These are phyloP conservation scores for Patagioenas fasciata DNA, from an alignment of 2,113 vertebrate genomes.

Conservation along the genomic window DNA sequence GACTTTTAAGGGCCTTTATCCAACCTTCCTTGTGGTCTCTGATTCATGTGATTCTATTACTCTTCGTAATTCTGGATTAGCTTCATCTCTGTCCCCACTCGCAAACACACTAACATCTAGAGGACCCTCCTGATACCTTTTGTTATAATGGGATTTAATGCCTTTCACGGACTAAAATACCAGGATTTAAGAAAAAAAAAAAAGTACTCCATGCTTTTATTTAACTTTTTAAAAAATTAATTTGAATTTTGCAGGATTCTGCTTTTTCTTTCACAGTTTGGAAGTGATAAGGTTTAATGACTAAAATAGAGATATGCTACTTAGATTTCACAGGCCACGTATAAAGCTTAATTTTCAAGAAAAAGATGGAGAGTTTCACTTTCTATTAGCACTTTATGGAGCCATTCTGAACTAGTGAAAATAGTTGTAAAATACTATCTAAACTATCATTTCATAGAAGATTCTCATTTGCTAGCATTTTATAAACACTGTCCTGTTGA, in stretches of 20 bases:
- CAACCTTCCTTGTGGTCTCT: not conserved
- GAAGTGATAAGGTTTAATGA: not conserved
- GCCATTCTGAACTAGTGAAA: not conserved
- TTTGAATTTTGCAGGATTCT: not conserved
- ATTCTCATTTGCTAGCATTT: not conserved
- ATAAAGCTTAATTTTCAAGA: not conserved
- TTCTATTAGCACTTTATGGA: not conserved
- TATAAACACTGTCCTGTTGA: not conserved
- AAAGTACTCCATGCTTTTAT: not conserved
- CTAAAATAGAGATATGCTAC: not conserved
- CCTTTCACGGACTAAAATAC: not conserved
- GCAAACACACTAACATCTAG: not conserved
- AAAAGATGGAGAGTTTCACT: not conserved
- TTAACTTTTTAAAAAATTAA: not conserved
- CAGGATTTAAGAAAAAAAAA: not conserved
- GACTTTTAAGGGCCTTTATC: not conserved
- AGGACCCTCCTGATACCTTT: not conserved
- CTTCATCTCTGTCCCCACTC: not conserved
- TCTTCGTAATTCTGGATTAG: not conserved
- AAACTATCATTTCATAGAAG: not conserved
- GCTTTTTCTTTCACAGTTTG: not conserved
- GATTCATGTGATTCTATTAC: not conserved
- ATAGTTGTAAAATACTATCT: not conserved
- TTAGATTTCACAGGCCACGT: not conserved
- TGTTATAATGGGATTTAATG: not conserved